phyloP scores from a whole-genome alignment of 2,888 invertebrate species.

The Cerceris ruficornis region DNA sequence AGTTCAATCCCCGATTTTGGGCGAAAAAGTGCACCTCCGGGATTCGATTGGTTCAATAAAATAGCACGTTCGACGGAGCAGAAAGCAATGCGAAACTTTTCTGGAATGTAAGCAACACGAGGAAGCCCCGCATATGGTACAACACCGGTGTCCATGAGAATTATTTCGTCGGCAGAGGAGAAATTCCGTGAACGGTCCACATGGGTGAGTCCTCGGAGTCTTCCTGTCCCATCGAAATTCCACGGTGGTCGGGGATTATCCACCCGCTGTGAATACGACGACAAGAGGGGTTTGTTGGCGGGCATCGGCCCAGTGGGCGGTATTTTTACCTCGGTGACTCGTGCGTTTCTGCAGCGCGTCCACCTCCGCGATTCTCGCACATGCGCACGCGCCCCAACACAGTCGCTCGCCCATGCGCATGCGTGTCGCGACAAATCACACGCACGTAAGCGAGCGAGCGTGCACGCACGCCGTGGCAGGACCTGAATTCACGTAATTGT shows the following conservation, averaged over 20 bases:
- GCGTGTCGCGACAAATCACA: slow-evolving; percentile 21
- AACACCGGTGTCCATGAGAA: slow-evolving; percentile 39
- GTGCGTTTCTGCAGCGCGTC: slow-evolving; percentile 57
- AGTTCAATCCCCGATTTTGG: too few species aligned
- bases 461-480: slow-evolving; percentile 50
- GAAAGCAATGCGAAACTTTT: slow-evolving; percentile 11
- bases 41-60: slow-evolving; percentile 42
- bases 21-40: slow-evolving; percentile 3
- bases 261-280: slow-evolving; percentile 65
- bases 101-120: slow-evolving; percentile 15
- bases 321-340: slow-evolving; percentile 68
- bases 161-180: slow-evolving; percentile 51
- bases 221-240: slow-evolving; percentile 62
- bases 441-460: slow-evolving; percentile 25
- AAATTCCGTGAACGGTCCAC: slow-evolving; percentile 44
- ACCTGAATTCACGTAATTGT: slow-evolving; percentile 79
- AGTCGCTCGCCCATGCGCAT: slow-evolving; percentile 5
- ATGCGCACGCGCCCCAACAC: slow-evolving; percentile 1
- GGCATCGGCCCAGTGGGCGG: slow-evolving; percentile 70
- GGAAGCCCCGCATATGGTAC: slow-evolving; percentile 12
- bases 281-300: slow-evolving; percentile 62
- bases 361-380: slow-evolving; percentile 34
- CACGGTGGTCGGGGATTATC: slow-evolving; percentile 58
- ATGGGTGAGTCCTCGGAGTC: slow-evolving; percentile 27
- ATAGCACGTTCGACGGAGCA: slow-evolving; percentile 36